Evolutionary conservation across 2,888 invertebrate genomes (phyloP), one percentile per base, ranked within the genome.

Genomic region (Phlogophora meticulosa): DNA sequence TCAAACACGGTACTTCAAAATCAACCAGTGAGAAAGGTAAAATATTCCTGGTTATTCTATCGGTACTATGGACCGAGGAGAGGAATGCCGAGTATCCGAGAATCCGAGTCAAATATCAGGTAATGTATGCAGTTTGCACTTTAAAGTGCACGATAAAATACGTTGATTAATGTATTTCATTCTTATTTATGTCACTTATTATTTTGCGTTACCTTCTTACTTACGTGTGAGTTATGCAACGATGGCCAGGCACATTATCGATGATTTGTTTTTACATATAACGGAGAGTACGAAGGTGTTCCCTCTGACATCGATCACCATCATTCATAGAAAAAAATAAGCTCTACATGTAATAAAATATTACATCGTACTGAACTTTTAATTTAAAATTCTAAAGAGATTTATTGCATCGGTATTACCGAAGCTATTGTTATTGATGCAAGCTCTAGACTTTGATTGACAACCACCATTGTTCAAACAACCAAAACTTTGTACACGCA

Each of bases 231-330:
- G 7, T 11, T 20, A 38, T n/a, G 38, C 20, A 22, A 11, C 9
- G 4, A 46, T 22, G 34, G 32, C 17, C 10, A 13, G 20, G 17
- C 22, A 24, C 11, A 40, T 67, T 55, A 55, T 67, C 45, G 67
- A 53, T 67, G 45, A 43, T 42, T 32, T 7, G 5, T 38, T 43
- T 49, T 36, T 49, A 22, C 22, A 24, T 15, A 38, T 7, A 15
- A 15, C 15, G 17, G 40, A 7, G n/a, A n/a, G 22, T 15, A 13
- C 4, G 4, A 20, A 17, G 22, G 17, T 5, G 15, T 22, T 34
- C 20, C 15, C 13, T 66, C 20, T 57, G n/a, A 57, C 34, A 48
- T 69, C 46, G 24, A 48, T 69, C 57, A 56, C n/a, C 17, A 34
- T 48, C 11, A 38, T 55, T 22, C 4, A 52, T 45, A 7, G 11